phyloP scores from a whole-genome alignment of 2,113 vertebrate species.

The Aphelocoma coerulescens region DNA sequence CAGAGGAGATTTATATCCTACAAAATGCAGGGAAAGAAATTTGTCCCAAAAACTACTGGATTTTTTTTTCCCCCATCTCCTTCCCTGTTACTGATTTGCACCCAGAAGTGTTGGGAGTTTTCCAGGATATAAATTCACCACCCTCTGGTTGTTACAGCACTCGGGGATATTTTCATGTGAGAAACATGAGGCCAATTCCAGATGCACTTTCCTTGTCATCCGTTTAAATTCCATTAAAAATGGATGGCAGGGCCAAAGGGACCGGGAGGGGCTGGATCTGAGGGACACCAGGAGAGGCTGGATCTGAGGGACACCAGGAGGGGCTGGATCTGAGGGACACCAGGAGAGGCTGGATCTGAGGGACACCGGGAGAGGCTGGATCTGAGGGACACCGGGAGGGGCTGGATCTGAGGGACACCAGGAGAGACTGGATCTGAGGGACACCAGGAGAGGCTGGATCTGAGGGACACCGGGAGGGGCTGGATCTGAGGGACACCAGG shows the following conservation, averaged over 20 bases:
- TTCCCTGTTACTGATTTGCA: background rate
- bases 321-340: background rate
- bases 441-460: background rate
- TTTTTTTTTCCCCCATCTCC: background rate
- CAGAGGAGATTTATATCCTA: background rate
- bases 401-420: background rate
- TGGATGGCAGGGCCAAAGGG: background rate
- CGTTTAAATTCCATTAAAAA: background rate
- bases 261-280: background rate
- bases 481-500: background rate
- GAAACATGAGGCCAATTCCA: background rate
- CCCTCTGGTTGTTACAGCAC: background rate
- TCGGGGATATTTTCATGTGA: background rate
- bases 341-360: background rate
- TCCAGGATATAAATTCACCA: background rate
- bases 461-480: too few species aligned
- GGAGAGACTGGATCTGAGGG: too few species aligned
- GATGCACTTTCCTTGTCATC: background rate
- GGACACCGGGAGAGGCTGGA: background rate
- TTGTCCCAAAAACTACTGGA: accelerated
- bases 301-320: background rate
- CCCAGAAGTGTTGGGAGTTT: background rate
- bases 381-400: too few species aligned
- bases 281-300: background rate
- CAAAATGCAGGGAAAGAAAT: background rate